phyloP scores from a whole-genome alignment of 1,140 invertebrate species.

The Hesperophylax magnus region DNA sequence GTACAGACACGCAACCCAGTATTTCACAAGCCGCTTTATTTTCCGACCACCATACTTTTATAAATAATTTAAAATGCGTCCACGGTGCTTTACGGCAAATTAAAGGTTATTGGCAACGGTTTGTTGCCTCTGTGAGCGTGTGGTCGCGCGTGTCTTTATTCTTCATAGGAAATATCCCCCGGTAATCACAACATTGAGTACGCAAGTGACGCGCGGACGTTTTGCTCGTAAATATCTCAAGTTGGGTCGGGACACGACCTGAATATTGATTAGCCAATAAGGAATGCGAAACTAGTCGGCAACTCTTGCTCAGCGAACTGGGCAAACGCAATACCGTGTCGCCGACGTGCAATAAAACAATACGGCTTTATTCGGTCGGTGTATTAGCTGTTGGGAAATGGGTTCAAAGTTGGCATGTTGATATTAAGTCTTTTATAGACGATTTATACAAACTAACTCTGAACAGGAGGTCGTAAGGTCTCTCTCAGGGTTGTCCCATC shows the following conservation, averaged over 20 bases:
- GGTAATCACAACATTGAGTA: conserved; percentile 25
- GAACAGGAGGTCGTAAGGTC: too few relatives aligned
- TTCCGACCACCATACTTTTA: too few relatives aligned
- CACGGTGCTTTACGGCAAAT: too few relatives aligned
- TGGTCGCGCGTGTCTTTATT: neutral
- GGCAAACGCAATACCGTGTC: neutral
- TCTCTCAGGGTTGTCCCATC: too few relatives aligned
- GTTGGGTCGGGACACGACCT: conserved; percentile 6
- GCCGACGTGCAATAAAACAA: neutral
- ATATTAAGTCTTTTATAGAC: too few relatives aligned
- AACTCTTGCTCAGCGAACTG: neutral
- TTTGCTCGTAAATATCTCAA: conserved; percentile 35
- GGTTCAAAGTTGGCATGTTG: too few relatives aligned
- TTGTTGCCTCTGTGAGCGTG: neutral
- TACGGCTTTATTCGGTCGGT: neutral
- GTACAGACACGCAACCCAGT: too few relatives aligned
- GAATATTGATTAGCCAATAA: conserved; percentile 2
- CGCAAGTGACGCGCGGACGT: conserved; percentile 24
- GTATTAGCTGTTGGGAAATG: too few relatives aligned
- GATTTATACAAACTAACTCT: too few relatives aligned
- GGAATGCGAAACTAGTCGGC: neutral
- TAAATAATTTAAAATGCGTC: too few relatives aligned
- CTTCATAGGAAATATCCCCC: conserved; percentile 12
- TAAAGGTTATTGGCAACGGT: neutral
- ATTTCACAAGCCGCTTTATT: too few relatives aligned